Evolutionary conservation across 2,113 vertebrate species (phyloP).

Genomic region (Myocastor coypus): DNA sequence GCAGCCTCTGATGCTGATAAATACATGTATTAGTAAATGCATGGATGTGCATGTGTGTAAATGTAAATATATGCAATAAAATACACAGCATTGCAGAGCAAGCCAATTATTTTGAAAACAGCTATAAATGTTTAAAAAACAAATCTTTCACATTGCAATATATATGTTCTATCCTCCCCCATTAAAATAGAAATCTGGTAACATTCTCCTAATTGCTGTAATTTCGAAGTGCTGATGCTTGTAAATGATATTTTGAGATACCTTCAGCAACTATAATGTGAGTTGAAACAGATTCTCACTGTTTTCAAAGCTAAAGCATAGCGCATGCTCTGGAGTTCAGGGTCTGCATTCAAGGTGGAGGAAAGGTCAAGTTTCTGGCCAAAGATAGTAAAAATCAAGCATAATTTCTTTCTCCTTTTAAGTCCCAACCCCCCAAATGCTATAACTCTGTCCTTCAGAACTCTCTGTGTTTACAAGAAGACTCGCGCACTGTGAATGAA

Average conservation of each 20-base stretch:
- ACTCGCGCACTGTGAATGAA: neutral
- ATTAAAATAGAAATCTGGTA: conserved; percentile 9
- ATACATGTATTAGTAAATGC: neutral
- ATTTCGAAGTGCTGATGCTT: conserved; percentile 13
- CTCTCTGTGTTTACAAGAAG: neutral
- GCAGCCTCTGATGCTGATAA: neutral
- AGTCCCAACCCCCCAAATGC: neutral
- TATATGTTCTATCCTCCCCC: neutral
- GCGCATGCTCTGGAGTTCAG: accelerated
- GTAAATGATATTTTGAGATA: neutral
- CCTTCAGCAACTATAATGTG: neutral
- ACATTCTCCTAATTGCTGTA: neutral
- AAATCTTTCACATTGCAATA: conserved; percentile 21
- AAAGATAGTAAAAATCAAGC: neutral
- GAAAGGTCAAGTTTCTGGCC: neutral
- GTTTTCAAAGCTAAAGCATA: accelerated
- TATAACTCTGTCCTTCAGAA: neutral
- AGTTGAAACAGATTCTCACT: neutral
- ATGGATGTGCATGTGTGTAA: neutral
- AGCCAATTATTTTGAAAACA: conserved; percentile 48
- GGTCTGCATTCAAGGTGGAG: neutral
- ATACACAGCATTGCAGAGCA: conserved; percentile 8
- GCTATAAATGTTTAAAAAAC: conserved; percentile 56
- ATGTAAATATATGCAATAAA: conserved; percentile 57
- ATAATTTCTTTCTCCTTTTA: neutral